A percentile compares a stretch with the other conserved stretches of the same genome.
phyloP scores from a whole-genome alignment of 2,797 vertebrate genomes.

The Sebastes cheni region DNA sequence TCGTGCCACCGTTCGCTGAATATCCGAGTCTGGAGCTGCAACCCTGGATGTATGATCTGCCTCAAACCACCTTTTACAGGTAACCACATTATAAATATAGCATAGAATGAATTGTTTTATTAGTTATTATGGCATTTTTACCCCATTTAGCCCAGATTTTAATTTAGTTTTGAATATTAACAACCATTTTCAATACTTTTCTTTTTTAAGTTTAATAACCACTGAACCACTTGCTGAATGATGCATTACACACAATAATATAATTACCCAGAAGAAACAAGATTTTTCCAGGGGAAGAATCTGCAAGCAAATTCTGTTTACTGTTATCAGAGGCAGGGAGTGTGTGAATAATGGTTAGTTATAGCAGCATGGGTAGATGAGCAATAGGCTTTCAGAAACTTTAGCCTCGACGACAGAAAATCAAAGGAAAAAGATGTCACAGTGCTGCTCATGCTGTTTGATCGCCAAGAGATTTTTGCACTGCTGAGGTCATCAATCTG shows the following conservation, averaged over 20 bases:
- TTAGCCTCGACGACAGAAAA: conserved; percentile 13
- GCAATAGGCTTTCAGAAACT: conserved; percentile 4
- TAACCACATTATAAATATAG: conserved; percentile 51
- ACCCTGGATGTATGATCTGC: conserved; percentile 93
- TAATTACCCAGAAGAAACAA: neutral
- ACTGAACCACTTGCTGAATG: neutral
- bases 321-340: neutral
- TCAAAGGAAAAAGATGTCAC: conserved; percentile 26
- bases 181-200: neutral
- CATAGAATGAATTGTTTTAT: neutral
- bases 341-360: neutral
- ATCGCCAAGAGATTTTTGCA: conserved; percentile 24
- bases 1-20: conserved; percentile 92
- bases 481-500: conserved; percentile 44
- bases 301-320: neutral
- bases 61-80: conserved; percentile 96
- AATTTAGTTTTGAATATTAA: neutral
- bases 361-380: neutral
- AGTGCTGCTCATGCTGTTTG: neutral
- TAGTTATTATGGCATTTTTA: neutral
- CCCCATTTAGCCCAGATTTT: neutral
- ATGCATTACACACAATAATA: neutral
- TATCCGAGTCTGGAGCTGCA: conserved; percentile 95
- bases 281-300: neutral
- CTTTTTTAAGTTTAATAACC: neutral